Conservation (phyloP, 2,888 invertebrate genomes). For the Euzophera pinguis region DNA sequence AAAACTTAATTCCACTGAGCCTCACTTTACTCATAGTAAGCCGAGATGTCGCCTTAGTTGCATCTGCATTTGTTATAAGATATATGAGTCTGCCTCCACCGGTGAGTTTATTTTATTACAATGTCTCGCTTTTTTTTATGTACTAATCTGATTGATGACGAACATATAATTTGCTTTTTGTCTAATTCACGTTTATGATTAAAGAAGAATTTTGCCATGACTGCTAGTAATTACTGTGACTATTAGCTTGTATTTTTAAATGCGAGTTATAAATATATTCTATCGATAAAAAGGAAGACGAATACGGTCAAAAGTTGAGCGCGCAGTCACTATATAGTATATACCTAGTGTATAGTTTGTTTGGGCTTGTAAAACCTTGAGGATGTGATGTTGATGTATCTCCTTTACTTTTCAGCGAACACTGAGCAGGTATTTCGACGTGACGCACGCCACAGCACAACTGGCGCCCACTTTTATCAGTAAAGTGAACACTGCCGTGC, state of each 20-base stretch:
- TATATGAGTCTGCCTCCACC: constrained; percentile 94
- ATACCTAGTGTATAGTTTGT: too few relatives aligned
- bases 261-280: too few relatives aligned
- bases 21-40: constrained; percentile 90
- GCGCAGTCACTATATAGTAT: too few relatives aligned
- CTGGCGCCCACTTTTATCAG: constrained; percentile 95
- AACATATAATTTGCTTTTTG: too few relatives aligned
- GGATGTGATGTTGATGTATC: background rate
- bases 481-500: constrained; percentile 96
- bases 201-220: too few relatives aligned
- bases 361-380: too few relatives aligned
- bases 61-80: constrained; percentile 93
- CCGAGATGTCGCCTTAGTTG: constrained; percentile 90
- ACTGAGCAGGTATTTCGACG: constrained; percentile 92
- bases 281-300: too few relatives aligned
- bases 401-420: constrained; percentile 84
- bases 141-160: too few relatives aligned
- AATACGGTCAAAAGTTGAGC: too few relatives aligned
- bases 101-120: constrained; percentile 76
- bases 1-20: constrained; percentile 89
- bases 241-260: too few relatives aligned
- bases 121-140: background rate
- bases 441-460: constrained; percentile 95
- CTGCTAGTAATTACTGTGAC: too few relatives aligned
- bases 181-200: too few relatives aligned